Base-by-base conservation (phyloP, 2,113 vertebrate genomes). In the Grantiella picta region DNA sequence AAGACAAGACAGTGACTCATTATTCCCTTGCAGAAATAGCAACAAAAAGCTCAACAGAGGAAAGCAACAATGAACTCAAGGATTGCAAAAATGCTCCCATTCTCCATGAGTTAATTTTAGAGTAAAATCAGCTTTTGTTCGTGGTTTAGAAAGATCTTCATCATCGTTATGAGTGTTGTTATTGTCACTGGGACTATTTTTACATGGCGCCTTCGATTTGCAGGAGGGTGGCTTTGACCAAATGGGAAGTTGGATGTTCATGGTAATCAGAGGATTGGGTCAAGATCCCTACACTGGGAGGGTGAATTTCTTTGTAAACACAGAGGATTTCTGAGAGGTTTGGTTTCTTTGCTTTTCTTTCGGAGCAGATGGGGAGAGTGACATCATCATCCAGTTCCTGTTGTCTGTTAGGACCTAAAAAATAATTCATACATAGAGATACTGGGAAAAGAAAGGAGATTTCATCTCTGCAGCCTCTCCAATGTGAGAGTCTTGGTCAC, bases 91-190 rank as follows among this genome's bases (percentile, higher is more conserved):
- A 89, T 17, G 31, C 57, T 85, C 29, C 79, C 56, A 56, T 91
- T 96, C 87, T 94, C 52, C 57, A 36, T 5, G 10, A 91, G 90
- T 72, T 91, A 90, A 85, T 95, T 96, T 87, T 71, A 87, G 84
- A 78, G 53, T 24, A 68, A 64, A 88, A 71, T 64, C 38, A 54
- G 52, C 49, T 49, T 82, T 71, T 57, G 66, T 90, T 93, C 23
- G 3, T 16, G 17, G 24, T 69, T 92, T 88, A 24, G 60, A 82
- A 89, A 82, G 52, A 87, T 33, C 44, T 54, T 49, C 1, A 3
- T 60, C 65, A 57, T 60, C 40, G 14, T 52, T 81, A 68, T 24
- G 64, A 44, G 9, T 3, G 0, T 0, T 44, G 21, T 2, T 86
- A 5, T 52, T 84, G 29, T 81, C 66, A 29, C 21, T 50, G 4